Base-by-base conservation (phyloP, 2,113 vertebrate genomes). In the Phaethon lepturus region DNA sequence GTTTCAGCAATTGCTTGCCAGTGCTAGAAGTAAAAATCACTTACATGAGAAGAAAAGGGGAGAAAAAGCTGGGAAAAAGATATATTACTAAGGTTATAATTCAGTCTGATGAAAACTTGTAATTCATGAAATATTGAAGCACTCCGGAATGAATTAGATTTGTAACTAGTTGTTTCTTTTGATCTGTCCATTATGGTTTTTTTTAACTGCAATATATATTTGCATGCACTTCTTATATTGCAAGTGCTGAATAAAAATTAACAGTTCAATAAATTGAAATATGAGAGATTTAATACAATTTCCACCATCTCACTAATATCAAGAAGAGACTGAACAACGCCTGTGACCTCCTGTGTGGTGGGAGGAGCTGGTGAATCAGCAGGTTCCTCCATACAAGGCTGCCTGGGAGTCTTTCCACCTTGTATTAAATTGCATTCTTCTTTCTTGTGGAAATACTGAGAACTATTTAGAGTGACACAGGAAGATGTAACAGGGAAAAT, bases 101-200 rank as follows among this genome's bases (percentile, higher is more conserved):
- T 93, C 42, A 44, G 87, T 52, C 77, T 83, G 96, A 91, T 90
- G 63, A 96, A 92, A 97, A 97, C 73, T 80, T 94, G 74, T 78
- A 89, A 94, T 76, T 95, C 88, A 95, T 86, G 68, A 95, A 83
- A 89, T 29, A 96, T 92, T 91, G 89, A 88, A 58, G 96, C 82
- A 40, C 91, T 91, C 79, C 42, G 85, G 91, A 84, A 67, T 94
- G 85, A 90, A 88, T 78, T 40, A 82, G 94, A 85, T 66, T 79
- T 66, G 42, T 94, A 77, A 93, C 81, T 47, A 59, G 33, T 73
- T 74, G 86, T 29, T 96, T 86, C 92, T 95, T 96, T 91, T 79
- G 88, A 81, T 94, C 89, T 84, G 84, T 63, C 85, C 88, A 85
- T 89, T 90, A 67, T 50, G 33, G 23, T 58, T 95, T 53, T 94